phyloP scores from a whole-genome alignment of 1,140 invertebrate species.

The Chymomyza costata region DNA sequence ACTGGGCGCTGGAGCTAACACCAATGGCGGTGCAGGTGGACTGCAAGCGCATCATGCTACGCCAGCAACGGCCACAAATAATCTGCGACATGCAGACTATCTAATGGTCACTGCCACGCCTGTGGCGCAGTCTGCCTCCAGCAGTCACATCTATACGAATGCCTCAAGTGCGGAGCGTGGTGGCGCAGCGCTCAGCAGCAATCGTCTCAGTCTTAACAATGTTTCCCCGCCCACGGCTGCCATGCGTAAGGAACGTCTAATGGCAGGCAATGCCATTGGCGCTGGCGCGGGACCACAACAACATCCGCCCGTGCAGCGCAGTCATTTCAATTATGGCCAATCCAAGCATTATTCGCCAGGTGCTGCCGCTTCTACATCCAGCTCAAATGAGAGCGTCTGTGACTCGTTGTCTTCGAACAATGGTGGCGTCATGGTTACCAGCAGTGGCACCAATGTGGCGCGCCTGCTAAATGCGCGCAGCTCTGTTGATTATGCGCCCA shows the following conservation, averaged over 20 bases:
- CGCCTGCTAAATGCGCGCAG: constrained; percentile 36
- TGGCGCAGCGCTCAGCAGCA: constrained; percentile 20
- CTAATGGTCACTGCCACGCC: constrained; percentile 62
- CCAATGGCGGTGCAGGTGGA: constrained; percentile 26
- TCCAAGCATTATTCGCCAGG: constrained; percentile 61
- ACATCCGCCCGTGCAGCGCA: constrained; percentile 62
- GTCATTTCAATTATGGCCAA: constrained; percentile 54
- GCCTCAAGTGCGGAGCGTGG: constrained; percentile 1
- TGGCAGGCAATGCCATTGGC: constrained; percentile 29
- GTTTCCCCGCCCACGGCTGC: constrained; percentile 61
- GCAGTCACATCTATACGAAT: constrained; percentile 55
- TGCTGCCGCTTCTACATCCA: constrained; percentile 78
- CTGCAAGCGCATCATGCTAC: constrained; percentile 59
- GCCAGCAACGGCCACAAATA: constrained; percentile 51
- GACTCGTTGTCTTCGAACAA: constrained; percentile 77
- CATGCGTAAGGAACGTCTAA: constrained; percentile 52
- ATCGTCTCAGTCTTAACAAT: constrained; percentile 55
- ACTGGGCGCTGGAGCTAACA: constrained; percentile 30
- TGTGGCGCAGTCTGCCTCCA: constrained; percentile 50
- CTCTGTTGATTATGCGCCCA: constrained; percentile 53
- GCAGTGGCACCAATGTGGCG: constrained; percentile 33
- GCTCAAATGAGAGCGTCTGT: constrained; percentile 85
- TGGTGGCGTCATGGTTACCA: constrained; percentile 34
- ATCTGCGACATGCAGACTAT: constrained; percentile 56
- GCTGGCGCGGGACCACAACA: constrained; percentile 45